Evolutionary conservation across 2,888 invertebrate genomes (phyloP), one percentile per base, ranked within the genome.

Genomic region (Syritta pipiens): DNA sequence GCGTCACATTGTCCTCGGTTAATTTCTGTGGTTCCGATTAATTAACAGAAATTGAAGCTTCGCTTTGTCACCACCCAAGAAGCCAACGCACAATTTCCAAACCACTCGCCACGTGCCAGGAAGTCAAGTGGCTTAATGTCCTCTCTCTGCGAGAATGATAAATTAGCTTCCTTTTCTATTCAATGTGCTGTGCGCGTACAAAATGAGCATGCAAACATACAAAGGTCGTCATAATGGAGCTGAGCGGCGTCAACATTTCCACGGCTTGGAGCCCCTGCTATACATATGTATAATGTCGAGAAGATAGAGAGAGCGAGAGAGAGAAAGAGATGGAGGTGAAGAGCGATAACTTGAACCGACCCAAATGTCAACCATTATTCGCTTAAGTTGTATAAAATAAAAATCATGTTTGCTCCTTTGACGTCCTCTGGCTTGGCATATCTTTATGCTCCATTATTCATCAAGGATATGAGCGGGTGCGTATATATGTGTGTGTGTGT

Each of bases 341-440:
- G 44, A 59, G 48, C 20, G 46, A 9, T 32, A 48, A 14, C 67
- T 35, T 46, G 49, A 28, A 59, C 17, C 30, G 40, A 77, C 65
- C 62, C 30, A 72, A 79, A 79, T 62, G 57, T 49, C 74, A 67
- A 62, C 79, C 79, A 79, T 79, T 79, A 74, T 68, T 79, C 87
- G 87, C 86, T 87, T 86, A 86, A 86, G 84, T 87, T 86, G 86
- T 85, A 86, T 87, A 86, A 87, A 86, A 87, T 87, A 87, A 86
- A 86, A 86, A 87, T 85, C 86, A 86, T 86, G 87, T 86, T 84
- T 85, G 79, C 74, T 74, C 74, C 74, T 67, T 79, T 68, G 60
- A 60, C 67, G 74, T 79, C 79, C 49, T 28, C 4, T 19, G 53
- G 57, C 60, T 67, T 74, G 79, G 67, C 42, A 74, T 60, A 79